Conservation (phyloP, 2,113 vertebrate species). For the Tupaia tana region DNA sequence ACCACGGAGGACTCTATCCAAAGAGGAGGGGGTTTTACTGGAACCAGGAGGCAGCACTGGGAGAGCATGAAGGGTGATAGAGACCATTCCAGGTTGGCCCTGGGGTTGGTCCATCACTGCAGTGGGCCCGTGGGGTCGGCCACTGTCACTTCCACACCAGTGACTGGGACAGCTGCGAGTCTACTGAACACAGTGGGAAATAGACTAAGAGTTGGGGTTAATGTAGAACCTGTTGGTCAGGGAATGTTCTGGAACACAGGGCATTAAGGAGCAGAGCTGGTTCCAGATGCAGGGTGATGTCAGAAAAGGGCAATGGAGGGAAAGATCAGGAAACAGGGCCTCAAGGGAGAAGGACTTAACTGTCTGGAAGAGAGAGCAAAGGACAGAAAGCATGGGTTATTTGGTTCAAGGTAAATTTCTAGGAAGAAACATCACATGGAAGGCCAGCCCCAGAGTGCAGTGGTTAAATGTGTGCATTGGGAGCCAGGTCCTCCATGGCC, state of each 20-base stretch:
- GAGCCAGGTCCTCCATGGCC: too few relatives aligned
- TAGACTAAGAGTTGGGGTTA: too few relatives aligned
- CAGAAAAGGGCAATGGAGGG: too few relatives aligned
- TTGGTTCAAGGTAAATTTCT: neutral
- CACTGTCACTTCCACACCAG: fast-evolving
- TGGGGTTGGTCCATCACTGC: neutral
- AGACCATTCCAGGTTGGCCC: too few relatives aligned
- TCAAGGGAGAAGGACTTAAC: neutral
- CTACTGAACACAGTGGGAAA: neutral
- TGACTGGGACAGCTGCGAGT: neutral
- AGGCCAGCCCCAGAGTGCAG: neutral
- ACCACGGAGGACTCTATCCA: neutral
- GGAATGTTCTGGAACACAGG: neutral
- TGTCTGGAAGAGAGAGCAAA: neutral
- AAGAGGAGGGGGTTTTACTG: neutral
- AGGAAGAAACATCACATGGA: neutral
- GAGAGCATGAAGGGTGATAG: neutral
- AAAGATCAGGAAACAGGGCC: too few relatives aligned
- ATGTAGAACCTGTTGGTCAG: too few relatives aligned
- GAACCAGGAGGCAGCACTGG: fast-evolving
- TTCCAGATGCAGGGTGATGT: too few relatives aligned
- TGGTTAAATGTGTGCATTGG: too few relatives aligned
- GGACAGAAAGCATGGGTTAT: neutral
- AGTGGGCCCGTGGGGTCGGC: fast-evolving
- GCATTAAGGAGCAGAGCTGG: neutral